A percentile compares a stretch with the other conserved stretches of the same genome.
These are phyloP conservation scores for Teleiodes luculella DNA, from an alignment of 2,888 invertebrate genomes.

Conservation along the genomic window DNA sequence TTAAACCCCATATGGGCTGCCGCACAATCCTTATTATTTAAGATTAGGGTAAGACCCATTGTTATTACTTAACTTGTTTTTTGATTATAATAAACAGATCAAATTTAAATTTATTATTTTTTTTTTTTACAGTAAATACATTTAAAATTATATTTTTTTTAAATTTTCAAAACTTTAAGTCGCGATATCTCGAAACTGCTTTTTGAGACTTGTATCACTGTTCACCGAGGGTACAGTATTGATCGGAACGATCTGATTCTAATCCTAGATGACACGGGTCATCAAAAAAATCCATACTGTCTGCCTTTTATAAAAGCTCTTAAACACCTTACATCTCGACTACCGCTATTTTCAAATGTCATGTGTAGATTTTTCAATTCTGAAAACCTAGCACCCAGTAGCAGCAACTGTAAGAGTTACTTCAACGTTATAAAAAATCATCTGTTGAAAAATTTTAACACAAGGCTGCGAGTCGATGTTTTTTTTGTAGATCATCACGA, in stretches of 20 bases:
- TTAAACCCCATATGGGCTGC: too few relatives aligned
- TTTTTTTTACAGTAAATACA: too few relatives aligned
- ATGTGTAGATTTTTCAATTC: neutral
- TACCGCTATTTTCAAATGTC: neutral
- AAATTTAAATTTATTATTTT: too few relatives aligned
- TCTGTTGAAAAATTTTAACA: constrained; percentile 11
- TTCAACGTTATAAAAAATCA: neutral
- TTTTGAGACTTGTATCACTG: too few relatives aligned
- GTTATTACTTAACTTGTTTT: too few relatives aligned
- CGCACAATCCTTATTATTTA: too few relatives aligned
- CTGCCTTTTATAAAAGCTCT: neutral
- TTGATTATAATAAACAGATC: too few relatives aligned
- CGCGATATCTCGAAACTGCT: too few relatives aligned
- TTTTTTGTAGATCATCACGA: neutral
- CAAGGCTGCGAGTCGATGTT: neutral
- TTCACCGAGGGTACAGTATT: too few relatives aligned
- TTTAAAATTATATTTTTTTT: too few relatives aligned
- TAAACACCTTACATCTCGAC: neutral
- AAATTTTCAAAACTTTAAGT: too few relatives aligned
- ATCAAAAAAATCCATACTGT: neutral
- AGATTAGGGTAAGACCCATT: too few relatives aligned
- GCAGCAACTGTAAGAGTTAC: neutral
- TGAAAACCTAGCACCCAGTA: neutral
- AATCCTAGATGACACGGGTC: neutral
- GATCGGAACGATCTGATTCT: neutral